Percentiles rank a stretch among this genome's conserved stretches.
Conservation (phyloP, 2,888 invertebrate genomes). For the Leptinotarsa juncta region DNA sequence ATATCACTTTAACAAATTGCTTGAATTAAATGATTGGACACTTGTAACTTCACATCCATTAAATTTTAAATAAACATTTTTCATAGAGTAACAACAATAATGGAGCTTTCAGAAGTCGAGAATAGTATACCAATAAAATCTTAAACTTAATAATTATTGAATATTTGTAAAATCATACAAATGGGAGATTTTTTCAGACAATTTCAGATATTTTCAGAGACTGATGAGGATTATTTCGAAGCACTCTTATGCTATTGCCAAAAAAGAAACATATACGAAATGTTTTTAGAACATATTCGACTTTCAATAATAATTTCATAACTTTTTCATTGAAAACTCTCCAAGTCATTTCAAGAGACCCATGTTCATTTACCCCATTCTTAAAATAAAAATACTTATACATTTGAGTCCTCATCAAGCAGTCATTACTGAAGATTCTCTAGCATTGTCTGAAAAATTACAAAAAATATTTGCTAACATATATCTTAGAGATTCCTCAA, state of each 20-base stretch:
- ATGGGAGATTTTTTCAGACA: constrained; percentile 5
- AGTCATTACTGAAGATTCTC: constrained; percentile 5
- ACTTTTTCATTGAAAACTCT: no score
- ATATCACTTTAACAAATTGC: background rate
- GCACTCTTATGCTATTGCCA: no score
- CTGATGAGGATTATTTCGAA: no score
- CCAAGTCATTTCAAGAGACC: no score
- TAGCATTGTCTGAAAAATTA: constrained; percentile 25
- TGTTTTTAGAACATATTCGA: no score
- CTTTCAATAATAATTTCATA: no score
- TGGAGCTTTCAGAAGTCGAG: background rate
- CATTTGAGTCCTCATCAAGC: background rate
- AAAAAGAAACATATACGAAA: no score
- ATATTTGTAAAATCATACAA: background rate
- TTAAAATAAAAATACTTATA: background rate
- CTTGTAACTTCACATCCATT: background rate
- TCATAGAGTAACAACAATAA: constrained; percentile 11
- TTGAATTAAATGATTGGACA: background rate
- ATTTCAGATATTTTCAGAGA: background rate
- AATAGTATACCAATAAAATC: background rate
- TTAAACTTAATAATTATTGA: constrained; percentile 15
- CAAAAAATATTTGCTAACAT: background rate
- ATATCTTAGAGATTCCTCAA: constrained; percentile 62
- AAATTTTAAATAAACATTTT: constrained; percentile 1
- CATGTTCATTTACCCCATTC: background rate